Base-by-base conservation (phyloP, 2,888 invertebrate genomes). In the Meteorus colon region DNA sequence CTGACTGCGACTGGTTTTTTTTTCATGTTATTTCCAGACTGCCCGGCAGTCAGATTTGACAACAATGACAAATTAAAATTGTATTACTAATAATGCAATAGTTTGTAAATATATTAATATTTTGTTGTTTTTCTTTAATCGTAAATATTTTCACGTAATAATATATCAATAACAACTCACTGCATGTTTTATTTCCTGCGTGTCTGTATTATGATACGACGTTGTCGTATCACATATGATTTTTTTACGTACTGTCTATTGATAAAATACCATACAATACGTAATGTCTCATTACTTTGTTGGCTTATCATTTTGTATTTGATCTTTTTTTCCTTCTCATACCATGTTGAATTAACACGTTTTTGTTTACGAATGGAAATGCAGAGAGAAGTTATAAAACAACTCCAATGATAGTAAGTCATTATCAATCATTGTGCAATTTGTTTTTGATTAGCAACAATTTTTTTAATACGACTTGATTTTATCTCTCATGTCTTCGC, bases 201-300 rank as follows among this genome's bases (percentile, higher is more conserved):
- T 72, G 66, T 37, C 24, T 84, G 83, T 84, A 83, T 82, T 84
- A 79, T 81, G 83, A 81, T 81, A 82, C 84, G 80, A 80, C 78
- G 79, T 78, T 55, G 24, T 8, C 83, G 82, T 82, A 80, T 82
- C 82, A 77, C 55, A 12, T 8, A 48, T 75, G 66, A 72, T 24
- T 8, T 12, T 41, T 8, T 8, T 41, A 41, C 41, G 6, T 41
- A 41, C 41, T 41, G 41, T 12, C 41, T 8, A 41, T 12, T 41
- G 41, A 41, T 41, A 79, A 91, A 91, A 91, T 91, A 92, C 91
- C 91, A 91, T 92, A 92, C 91, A 90, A 90, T 91, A 91, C 90
- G 91, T 91, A 91, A 91, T 91, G 85, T 89, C n/a, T 90, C 88
- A 91, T 91, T 91, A 91, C 91, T 91, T 90, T 90, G 90, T 90